Evolutionary conservation across 2,113 vertebrate species (phyloP), one percentile per base, ranked within the genome.

Genomic region (Tachysurus fulvidraco): DNA sequence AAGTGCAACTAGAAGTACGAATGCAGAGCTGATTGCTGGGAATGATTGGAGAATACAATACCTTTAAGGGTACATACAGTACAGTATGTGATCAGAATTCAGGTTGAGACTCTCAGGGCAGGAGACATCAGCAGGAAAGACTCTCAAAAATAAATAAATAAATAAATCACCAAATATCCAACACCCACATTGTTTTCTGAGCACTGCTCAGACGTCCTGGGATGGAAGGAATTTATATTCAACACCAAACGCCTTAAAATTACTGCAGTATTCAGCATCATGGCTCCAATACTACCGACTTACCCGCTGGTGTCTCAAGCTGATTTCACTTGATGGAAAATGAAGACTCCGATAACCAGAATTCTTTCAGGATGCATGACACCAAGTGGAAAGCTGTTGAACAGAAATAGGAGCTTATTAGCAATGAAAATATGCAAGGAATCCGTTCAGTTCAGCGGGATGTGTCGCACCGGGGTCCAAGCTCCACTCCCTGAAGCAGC

Each of bases 21-120:
- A 77, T 77, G 74, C 74, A 78, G 74, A 78, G 50, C 25, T 55
- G 50, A 78, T 28, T 78, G 74, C 50, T 28, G 25, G 50, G 13
- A 54, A 54, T 54, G 50, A 54, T 9, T 78, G n/a, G 50, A 9
- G 13, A 25, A 54, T 28, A 78, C 50, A n/a, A 17, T 28, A 28
- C 50, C 73, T 52, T 52, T 14, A 25, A n/a, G 9, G 23, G 23
- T 76, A 23, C 13, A 77, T 52, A n/a, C n/a, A n/a, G n/a, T n/a
- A n/a, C n/a, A n/a, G n/a, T n/a, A 50, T 52, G 46, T 54, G 50
- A 54, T 54, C 46, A 54, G 73, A 76, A 76, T 7, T 13, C 73
- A n/a, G 50, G 25, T 28, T 19, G 17, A n/a, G 73, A 17, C 3
- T 52, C 23, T 23, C 13, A 5, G 13, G 46, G n/a, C 14, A 77